A percentile compares a stretch with the other conserved stretches of the same genome.
These are phyloP conservation scores for Leptinotarsa juncta DNA, from an alignment of 2,888 invertebrate species.

Conservation along the genomic window DNA sequence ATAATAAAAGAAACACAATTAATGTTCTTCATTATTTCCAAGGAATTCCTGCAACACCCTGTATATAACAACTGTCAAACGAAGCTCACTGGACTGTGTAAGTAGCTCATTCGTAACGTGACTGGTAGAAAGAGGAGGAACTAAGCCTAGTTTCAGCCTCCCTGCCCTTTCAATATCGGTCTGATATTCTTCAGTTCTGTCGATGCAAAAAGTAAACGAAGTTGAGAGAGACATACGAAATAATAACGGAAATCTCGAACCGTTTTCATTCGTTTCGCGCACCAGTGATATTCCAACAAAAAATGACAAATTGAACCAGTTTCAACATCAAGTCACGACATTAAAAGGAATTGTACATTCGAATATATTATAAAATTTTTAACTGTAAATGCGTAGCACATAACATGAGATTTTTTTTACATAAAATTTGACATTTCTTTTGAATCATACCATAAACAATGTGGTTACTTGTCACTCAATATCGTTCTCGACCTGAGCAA, in stretches of 20 bases:
- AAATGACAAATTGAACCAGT: neutral
- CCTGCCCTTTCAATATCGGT: neutral
- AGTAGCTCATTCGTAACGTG: neutral
- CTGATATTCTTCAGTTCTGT: neutral
- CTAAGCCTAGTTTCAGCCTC: conserved; percentile 1
- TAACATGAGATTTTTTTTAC: too few relatives aligned
- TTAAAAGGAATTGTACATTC: neutral
- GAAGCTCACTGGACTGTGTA: neutral
- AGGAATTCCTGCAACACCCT: too few relatives aligned
- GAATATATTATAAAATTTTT: neutral
- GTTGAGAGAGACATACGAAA: neutral
- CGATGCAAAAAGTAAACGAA: neutral
- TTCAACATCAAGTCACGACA: neutral
- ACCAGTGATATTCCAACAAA: neutral
- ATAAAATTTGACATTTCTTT: too few relatives aligned
- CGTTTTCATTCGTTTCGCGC: conserved; percentile 2
- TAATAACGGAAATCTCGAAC: conserved; percentile 9
- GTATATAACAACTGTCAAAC: neutral
- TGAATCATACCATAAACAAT: too few relatives aligned
- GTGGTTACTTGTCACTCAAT: too few relatives aligned
- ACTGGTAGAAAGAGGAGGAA: neutral
- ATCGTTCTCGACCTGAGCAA: too few relatives aligned
- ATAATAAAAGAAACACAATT: too few relatives aligned
- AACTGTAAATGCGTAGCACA: neutral
- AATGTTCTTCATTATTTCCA: too few relatives aligned